A percentile compares a stretch with the other conserved stretches of the same genome.
Evolutionary conservation across 2,797 vertebrate species (phyloP).

Genomic region (Thunnus albacares): DNA sequence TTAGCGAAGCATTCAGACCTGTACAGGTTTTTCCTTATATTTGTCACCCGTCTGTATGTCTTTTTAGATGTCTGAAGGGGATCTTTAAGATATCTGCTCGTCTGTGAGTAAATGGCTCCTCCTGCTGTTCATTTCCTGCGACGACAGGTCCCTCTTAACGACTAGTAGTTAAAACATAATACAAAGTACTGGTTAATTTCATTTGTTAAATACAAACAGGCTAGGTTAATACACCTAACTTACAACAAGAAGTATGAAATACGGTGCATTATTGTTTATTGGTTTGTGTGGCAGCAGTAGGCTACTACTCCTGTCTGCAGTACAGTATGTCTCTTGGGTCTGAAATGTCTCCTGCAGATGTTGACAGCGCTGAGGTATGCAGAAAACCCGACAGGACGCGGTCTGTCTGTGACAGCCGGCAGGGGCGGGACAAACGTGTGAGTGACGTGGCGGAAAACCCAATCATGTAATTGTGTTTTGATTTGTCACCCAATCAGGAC

Average conservation of each 20-base stretch:
- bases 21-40: too few relatives aligned
- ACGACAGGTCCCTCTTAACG: constrained; percentile 20
- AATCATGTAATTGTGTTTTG: constrained; percentile 59
- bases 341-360: constrained; percentile 8
- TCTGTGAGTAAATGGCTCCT: constrained; percentile 24
- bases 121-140: constrained; percentile 40
- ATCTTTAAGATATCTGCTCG: too few relatives aligned
- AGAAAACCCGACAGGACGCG: not conserved
- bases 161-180: not conserved
- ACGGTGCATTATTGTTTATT: not conserved
- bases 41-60: too few relatives aligned
- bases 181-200: constrained; percentile 4
- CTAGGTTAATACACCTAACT: not conserved
- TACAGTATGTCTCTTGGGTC: not conserved
- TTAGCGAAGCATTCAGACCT: too few relatives aligned
- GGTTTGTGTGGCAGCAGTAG: not conserved
- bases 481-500: constrained; percentile 70
- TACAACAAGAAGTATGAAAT: not conserved
- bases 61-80: too few relatives aligned
- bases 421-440: constrained; percentile 38
- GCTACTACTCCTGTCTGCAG: too few relatives aligned
- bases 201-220: not conserved
- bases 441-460: constrained; percentile 54
- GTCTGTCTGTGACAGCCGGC: constrained; percentile 22
- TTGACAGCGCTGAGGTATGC: constrained; percentile 7